A percentile compares a stretch with the other conserved stretches of the same genome.
phyloP scores from a whole-genome alignment of 2,113 vertebrate species.

The Xenopus tropicalis region DNA sequence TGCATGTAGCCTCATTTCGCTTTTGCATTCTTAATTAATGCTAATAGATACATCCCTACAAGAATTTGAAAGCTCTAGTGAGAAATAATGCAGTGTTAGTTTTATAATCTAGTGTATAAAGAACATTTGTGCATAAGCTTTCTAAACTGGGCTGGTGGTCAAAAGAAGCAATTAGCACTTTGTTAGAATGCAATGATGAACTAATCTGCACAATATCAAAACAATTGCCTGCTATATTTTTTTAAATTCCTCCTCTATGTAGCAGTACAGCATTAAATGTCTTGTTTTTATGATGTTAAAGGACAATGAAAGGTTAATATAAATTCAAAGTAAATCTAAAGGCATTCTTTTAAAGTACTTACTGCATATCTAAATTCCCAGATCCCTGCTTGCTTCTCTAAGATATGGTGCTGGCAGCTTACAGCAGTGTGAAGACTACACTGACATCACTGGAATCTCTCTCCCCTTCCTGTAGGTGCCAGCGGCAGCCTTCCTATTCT shows the following conservation, averaged over 20 bases:
- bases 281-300: too few relatives aligned
- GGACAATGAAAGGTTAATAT: too few relatives aligned
- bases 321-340: too few relatives aligned
- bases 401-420: too few relatives aligned
- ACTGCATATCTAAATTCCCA: too few relatives aligned
- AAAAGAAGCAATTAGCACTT: conserved; percentile 79
- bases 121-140: conserved; percentile 67
- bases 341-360: too few relatives aligned
- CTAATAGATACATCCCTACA: conserved; percentile 66
- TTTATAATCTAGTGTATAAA: conserved; percentile 67
- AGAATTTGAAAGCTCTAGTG: conserved; percentile 71
- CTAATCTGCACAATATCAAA: conserved; percentile 70
- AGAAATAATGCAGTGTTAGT: conserved; percentile 74
- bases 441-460: too few relatives aligned
- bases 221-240: conserved; percentile 66
- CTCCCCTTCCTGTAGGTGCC: too few relatives aligned
- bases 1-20: conserved; percentile 42
- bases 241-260: conserved; percentile 51
- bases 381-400: too few relatives aligned
- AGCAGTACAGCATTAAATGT: conserved; percentile 24
- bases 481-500: too few relatives aligned
- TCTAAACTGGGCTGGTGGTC: conserved; percentile 72
- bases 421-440: too few relatives aligned
- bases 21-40: conserved; percentile 60
- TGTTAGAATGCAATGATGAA: conserved; percentile 74